Conservation (phyloP, 2,797 vertebrate species). For the Phataginus tetradactyla region DNA sequence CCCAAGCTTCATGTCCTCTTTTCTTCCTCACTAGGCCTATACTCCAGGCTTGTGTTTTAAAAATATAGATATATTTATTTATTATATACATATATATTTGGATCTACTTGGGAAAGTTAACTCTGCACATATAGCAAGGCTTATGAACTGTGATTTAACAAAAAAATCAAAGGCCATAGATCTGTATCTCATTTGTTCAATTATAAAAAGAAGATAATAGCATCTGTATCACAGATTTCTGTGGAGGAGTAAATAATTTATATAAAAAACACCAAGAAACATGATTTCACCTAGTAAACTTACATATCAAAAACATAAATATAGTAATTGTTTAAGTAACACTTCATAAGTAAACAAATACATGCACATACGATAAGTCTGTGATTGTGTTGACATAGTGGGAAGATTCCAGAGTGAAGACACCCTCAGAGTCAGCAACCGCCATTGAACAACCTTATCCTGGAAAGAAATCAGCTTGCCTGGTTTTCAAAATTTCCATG, state of each 20-base stretch:
- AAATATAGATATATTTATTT: not conserved
- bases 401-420: not conserved
- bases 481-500: not conserved
- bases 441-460: not conserved
- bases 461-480: not conserved
- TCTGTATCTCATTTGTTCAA: not conserved
- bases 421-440: not conserved
- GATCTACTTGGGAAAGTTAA: not conserved
- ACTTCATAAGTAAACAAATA: not conserved
- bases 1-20: not conserved
- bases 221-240: not conserved
- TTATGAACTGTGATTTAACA: not conserved
- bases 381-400: not conserved
- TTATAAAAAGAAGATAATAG: not conserved
- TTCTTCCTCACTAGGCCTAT: not conserved
- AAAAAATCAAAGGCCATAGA: not conserved
- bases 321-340: not conserved
- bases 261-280: not conserved
- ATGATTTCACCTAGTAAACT: not conserved
- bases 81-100: not conserved
- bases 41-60: not conserved
- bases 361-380: not conserved
- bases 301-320: not conserved
- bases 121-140: not conserved
- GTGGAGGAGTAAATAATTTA: not conserved